Evolutionary conservation across 2,797 vertebrate genomes (phyloP).

Genomic region (Sphenodon punctatus): DNA sequence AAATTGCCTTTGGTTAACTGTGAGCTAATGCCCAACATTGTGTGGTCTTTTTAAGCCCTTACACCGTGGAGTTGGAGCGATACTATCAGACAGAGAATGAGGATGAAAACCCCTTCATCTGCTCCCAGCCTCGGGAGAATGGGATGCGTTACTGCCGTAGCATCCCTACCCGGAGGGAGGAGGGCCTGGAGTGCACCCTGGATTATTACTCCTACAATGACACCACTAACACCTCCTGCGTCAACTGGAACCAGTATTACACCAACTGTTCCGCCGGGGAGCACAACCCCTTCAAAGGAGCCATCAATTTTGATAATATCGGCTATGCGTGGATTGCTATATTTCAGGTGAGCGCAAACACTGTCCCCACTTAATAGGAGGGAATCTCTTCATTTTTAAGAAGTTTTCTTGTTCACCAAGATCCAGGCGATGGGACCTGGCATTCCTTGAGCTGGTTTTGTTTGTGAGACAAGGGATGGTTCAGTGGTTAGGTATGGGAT

Average conservation of each 20-base stretch:
- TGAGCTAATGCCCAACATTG: neutral
- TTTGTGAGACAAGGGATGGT: neutral
- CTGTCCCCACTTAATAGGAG: neutral
- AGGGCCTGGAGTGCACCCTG: constrained; percentile 87
- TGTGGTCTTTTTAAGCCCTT: constrained; percentile 77
- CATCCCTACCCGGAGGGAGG: constrained; percentile 85
- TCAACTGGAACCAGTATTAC: constrained; percentile 99
- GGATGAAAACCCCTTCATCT: constrained; percentile 97
- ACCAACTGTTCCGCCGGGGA: constrained; percentile 90
- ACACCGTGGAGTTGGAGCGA: constrained; percentile 79
- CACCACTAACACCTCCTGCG: constrained; percentile 94
- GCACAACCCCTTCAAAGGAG: constrained; percentile 95
- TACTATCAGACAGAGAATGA: constrained; percentile 96
- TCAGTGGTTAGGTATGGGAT: neutral
- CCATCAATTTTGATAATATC: constrained; percentile 99
- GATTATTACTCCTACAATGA: constrained; percentile 89
- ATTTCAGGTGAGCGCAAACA: constrained; percentile 85
- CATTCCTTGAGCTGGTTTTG: neutral
- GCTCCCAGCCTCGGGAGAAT: constrained; percentile 89
- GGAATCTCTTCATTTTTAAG: neutral
- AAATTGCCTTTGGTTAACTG: too few relatives aligned
- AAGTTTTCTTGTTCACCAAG: neutral
- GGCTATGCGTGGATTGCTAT: constrained; percentile 98
- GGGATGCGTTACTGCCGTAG: constrained; percentile 91
- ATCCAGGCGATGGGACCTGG: too few relatives aligned